phyloP scores from a whole-genome alignment of 1,140 invertebrate genomes.

The Melanaphis sacchari region DNA sequence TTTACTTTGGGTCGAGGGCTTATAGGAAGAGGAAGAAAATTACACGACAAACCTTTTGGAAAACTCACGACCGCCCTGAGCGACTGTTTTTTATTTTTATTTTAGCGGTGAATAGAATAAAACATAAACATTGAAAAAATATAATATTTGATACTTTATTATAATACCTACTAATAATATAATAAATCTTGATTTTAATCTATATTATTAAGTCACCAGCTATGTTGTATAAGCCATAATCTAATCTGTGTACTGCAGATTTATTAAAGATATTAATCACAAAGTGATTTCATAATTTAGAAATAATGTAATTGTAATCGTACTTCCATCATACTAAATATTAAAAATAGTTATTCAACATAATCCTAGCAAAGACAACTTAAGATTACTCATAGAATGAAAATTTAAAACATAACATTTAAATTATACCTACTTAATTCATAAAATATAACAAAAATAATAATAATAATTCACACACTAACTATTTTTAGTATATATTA shows the following conservation, averaged over 20 bases:
- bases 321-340: neutral
- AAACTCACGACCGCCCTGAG: neutral
- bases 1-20: neutral
- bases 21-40: neutral
- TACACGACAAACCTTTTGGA: constrained; percentile 1
- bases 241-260: neutral
- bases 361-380: no score
- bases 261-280: neutral
- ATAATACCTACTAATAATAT: neutral
- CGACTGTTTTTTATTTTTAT: constrained; percentile 25
- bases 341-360: no score
- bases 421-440: no score
- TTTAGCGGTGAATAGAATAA: neutral
- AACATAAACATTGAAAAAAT: neutral
- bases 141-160: neutral
- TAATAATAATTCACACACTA: neutral
- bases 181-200: neutral
- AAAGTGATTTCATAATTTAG: neutral
- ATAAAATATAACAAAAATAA: no score
- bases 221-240: neutral
- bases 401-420: no score
- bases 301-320: neutral
- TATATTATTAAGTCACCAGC: neutral
- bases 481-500: no score
- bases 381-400: no score